A percentile compares a stretch with the other conserved stretches of the same genome.
phyloP scores from a whole-genome alignment of 2,113 vertebrate genomes.

The Petroica traversi region DNA sequence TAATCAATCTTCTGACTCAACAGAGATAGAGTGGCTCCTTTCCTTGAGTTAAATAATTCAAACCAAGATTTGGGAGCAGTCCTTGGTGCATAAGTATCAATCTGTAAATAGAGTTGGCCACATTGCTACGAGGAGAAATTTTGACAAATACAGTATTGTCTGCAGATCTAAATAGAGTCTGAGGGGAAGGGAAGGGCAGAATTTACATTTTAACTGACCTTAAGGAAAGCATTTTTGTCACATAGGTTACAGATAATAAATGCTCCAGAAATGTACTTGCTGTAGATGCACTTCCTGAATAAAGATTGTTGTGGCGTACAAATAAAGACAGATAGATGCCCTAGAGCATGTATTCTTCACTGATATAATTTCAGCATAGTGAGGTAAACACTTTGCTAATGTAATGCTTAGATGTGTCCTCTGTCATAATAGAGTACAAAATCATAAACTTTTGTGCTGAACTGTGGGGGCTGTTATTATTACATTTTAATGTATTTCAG shows the following conservation, averaged over 20 bases:
- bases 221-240: background rate
- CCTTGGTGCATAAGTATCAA: background rate
- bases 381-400: background rate
- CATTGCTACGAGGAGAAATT: background rate
- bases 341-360: background rate
- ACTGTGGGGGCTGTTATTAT: background rate
- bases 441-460: background rate
- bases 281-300: background rate
- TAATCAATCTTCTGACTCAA: background rate
- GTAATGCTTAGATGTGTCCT: background rate
- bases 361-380: background rate
- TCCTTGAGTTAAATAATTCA: background rate
- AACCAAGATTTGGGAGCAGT: background rate
- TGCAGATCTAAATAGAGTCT: background rate
- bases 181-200: background rate
- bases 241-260: background rate
- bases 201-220: background rate
- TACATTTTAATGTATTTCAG: background rate
- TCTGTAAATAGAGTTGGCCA: background rate
- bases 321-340: background rate
- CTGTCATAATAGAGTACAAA: background rate
- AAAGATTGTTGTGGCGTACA: background rate
- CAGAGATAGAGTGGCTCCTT: background rate
- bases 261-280: background rate
- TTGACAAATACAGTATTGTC: background rate